These are phyloP conservation scores for Mixornis gularis DNA, from an alignment of 2,113 vertebrate species.

Conservation along the genomic window DNA sequence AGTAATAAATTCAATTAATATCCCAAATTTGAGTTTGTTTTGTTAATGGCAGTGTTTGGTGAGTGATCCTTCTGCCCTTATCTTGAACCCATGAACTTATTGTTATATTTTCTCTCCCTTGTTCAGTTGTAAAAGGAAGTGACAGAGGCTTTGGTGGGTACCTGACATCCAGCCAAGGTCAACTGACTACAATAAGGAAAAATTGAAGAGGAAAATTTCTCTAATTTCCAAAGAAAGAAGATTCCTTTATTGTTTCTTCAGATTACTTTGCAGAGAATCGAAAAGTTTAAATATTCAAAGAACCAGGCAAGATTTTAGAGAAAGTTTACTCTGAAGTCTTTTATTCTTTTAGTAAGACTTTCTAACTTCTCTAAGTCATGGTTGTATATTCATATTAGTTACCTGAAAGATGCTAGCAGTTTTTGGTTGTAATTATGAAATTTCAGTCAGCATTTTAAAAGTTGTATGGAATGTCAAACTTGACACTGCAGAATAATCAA, in stretches of 20 bases:
- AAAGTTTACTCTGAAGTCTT: not conserved
- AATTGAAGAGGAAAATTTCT: not conserved
- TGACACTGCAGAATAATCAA: not conserved
- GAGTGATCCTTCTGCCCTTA: not conserved
- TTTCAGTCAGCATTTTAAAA: not conserved
- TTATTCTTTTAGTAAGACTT: not conserved
- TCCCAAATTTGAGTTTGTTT: not conserved
- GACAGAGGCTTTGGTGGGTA: not conserved
- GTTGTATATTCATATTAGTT: not conserved
- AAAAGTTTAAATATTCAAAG: not conserved
- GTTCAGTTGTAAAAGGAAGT: not conserved
- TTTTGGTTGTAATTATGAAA: not conserved
- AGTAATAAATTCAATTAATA: not conserved
- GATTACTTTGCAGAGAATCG: not conserved
- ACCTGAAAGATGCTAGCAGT: not conserved
- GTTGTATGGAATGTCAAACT: not conserved
- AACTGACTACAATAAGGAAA: not conserved
- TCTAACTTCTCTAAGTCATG: not conserved
- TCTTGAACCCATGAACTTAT: not conserved
- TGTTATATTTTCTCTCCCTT: not conserved
- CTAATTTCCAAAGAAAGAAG: not conserved
- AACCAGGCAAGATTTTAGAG: not conserved
- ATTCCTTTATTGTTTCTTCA: not conserved
- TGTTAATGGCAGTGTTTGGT: not conserved
- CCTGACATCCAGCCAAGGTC: not conserved